Conservation (phyloP, 1,140 invertebrate species). For the Chionoecetes opilio region DNA sequence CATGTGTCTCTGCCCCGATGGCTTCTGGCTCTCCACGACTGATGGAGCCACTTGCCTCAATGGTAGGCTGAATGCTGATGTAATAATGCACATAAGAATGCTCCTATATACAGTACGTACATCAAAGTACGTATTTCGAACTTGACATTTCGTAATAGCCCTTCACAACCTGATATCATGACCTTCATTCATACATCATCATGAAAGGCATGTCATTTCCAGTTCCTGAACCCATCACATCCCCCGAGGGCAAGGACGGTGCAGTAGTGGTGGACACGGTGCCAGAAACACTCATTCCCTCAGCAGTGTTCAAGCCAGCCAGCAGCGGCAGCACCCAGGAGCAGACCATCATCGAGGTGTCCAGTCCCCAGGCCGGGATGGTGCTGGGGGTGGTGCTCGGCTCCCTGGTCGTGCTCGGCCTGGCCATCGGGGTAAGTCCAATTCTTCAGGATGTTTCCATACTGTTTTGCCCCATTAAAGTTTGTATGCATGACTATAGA, state of each 20-base stretch:
- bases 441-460: too few species aligned
- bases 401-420: conserved; percentile 38
- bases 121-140: too few species aligned
- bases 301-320: background rate
- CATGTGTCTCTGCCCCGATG: conserved; percentile 69
- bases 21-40: conserved; percentile 13
- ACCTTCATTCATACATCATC: too few species aligned
- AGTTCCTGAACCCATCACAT: background rate
- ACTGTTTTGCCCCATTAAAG: background rate
- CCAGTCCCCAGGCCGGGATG: conserved; percentile 50
- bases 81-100: too few species aligned
- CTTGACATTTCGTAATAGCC: too few species aligned
- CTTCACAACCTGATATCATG: too few species aligned
- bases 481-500: background rate
- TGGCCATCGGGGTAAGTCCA: conserved; percentile 54
- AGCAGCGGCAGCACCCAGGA: background rate
- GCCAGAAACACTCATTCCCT: too few species aligned
- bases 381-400: conserved; percentile 55
- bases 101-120: too few species aligned
- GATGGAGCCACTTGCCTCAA: conserved; percentile 56
- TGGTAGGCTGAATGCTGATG: too few species aligned
- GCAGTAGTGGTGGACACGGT: background rate
- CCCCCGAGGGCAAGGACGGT: background rate
- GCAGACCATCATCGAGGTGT: conserved; percentile 19
- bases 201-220: background rate